Conservation (phyloP, 2,888 invertebrate genomes). For the Notodonta ziczac region DNA sequence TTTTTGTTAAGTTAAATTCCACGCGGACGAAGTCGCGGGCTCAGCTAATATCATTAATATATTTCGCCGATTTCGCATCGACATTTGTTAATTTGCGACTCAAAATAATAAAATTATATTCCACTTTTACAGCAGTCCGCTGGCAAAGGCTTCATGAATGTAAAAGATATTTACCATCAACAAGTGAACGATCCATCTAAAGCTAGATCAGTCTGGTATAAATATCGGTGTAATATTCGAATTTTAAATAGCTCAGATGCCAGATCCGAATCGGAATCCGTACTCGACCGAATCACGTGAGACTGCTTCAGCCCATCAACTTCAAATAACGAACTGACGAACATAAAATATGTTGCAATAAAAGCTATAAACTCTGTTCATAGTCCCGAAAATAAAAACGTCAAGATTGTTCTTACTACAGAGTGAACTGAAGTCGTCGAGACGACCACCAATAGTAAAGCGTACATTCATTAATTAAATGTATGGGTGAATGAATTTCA, state of each 20-base stretch:
- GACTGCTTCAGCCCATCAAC: slow-evolving; percentile 9
- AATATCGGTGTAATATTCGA: slow-evolving; percentile 22
- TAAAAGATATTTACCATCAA: not conserved
- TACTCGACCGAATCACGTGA: slow-evolving; percentile 11
- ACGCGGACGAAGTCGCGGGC: too few species aligned
- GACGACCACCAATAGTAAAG: too few species aligned
- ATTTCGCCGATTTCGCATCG: not conserved
- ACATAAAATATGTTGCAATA: slow-evolving; percentile 5
- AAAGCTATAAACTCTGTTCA: slow-evolving; percentile 6
- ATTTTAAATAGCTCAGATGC: not conserved
- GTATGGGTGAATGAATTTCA: too few species aligned
- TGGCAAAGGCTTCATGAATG: not conserved
- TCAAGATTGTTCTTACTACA: not conserved
- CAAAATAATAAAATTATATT: not conserved
- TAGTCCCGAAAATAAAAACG: slow-evolving; percentile 9
- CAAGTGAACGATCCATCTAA: slow-evolving; percentile 15
- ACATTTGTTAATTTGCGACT: not conserved
- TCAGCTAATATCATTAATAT: not conserved
- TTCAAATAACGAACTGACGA: slow-evolving; percentile 8
- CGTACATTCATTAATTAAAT: too few species aligned
- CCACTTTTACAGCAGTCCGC: not conserved
- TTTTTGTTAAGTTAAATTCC: too few species aligned
- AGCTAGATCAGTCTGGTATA: slow-evolving; percentile 28
- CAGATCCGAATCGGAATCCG: not conserved
- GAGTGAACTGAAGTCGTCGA: not conserved